A percentile compares a stretch with the other conserved stretches of the same genome.
Evolutionary conservation across 2,888 invertebrate genomes (phyloP).

Genomic region (Disparrhopalites patrizii): DNA sequence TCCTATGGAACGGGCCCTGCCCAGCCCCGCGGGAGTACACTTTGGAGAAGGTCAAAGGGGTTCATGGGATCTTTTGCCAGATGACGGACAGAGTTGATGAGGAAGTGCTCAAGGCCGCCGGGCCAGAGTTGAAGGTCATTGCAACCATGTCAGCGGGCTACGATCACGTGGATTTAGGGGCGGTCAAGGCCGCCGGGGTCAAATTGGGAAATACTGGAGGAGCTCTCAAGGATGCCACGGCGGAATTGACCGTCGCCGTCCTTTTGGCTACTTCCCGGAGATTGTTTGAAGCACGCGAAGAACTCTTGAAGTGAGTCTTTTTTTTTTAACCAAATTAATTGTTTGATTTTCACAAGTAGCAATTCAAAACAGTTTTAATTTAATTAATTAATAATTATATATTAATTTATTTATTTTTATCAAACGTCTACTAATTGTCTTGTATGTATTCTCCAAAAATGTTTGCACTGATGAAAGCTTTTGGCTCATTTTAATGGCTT

Average conservation of each 20-base stretch:
- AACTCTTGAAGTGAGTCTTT: constrained; percentile 60
- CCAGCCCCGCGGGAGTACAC: constrained; percentile 66
- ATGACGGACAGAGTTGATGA: constrained; percentile 78
- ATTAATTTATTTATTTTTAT: too few species aligned
- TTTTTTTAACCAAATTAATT: too few species aligned
- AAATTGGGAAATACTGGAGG: constrained; percentile 83
- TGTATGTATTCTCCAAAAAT: too few species aligned
- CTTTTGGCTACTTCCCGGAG: constrained; percentile 77
- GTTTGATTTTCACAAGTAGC: too few species aligned
- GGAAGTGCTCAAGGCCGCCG: constrained; percentile 67
- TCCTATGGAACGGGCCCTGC: constrained; percentile 49
- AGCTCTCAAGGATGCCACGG: constrained; percentile 71
- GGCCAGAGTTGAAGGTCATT: constrained; percentile 71
- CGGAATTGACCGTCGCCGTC: constrained; percentile 80
- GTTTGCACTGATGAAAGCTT: too few species aligned
- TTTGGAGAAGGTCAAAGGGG: constrained; percentile 65
- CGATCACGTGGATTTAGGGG: constrained; percentile 77
- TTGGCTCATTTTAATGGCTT: too few species aligned
- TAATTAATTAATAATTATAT: too few species aligned
- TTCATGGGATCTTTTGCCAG: constrained; percentile 73
- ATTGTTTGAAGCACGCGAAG: constrained; percentile 72
- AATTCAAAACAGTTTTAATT: too few species aligned
- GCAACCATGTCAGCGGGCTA: constrained; percentile 87
- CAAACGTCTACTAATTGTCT: too few species aligned
- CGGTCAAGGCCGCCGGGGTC: constrained; percentile 69